phyloP scores from a whole-genome alignment of 2,888 invertebrate genomes.

The Acleris holmiana region DNA sequence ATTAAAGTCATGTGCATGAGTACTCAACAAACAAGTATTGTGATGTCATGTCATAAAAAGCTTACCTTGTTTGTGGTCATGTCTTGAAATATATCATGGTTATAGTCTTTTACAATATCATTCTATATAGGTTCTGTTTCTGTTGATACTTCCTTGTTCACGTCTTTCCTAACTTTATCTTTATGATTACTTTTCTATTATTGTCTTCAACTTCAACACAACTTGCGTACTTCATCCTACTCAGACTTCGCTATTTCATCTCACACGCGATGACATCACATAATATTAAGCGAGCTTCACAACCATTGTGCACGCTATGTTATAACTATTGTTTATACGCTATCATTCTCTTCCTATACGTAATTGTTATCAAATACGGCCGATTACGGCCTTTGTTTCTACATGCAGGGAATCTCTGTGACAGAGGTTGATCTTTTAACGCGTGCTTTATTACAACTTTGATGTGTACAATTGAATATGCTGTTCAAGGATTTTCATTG shows the following conservation, averaged over 20 bases:
- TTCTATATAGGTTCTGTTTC: neutral
- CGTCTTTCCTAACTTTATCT: no score
- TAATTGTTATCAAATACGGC: constrained; percentile 25
- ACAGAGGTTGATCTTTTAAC: no score
- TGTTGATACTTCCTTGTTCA: neutral
- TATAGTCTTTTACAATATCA: neutral
- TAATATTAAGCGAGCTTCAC: constrained; percentile 39
- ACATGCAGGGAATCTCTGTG: neutral
- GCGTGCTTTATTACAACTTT: no score
- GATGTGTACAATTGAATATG: no score
- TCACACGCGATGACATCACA: constrained; percentile 32
- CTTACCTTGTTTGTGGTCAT: constrained; percentile 7
- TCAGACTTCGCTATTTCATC: constrained; percentile 2
- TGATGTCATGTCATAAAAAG: constrained; percentile 15
- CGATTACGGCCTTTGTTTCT: constrained; percentile 33
- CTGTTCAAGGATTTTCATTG: no score
- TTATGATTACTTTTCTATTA: no score
- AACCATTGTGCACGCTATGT: constrained; percentile 50
- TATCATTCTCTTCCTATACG: constrained; percentile 46
- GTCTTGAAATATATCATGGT: neutral
- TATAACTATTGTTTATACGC: constrained; percentile 50
- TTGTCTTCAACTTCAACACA: neutral
- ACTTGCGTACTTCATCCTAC: constrained; percentile 1
- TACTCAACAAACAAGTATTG: constrained; percentile 10
- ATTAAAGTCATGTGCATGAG: constrained; percentile 8